Evolutionary conservation across 2,113 vertebrate species (phyloP), one percentile per base, ranked within the genome.

Genomic region (Periophthalmus modestus): DNA sequence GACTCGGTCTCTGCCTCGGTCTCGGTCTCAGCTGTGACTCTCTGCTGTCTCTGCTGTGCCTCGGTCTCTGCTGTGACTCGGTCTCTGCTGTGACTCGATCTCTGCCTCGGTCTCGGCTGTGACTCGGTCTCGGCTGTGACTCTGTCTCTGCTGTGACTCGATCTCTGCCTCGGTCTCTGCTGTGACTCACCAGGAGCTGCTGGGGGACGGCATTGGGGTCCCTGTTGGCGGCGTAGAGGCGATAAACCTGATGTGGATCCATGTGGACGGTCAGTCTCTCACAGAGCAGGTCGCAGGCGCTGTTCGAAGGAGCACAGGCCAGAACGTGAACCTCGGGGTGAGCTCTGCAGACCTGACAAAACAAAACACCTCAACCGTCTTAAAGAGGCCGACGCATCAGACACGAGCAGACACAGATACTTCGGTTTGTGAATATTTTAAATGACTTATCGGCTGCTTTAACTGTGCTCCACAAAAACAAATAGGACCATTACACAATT

Each of bases 231-330:
- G 96, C 96, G 0, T 95, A 92, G 19, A 98, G 71, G 18, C 96
- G 95, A 84, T 94, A 96, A 47, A 98, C 55, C 10, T 88, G 21
- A 21, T 88, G 68, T 11, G 75, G 82, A 7, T 94, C 84, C 4
- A 95, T 71, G 79, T 96, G 91, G 5, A 74, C 74, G 78, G 92
- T 73, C 66, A 99, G 90, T 19, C 92, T 90, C 88, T 97, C 93
- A 79, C 96, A 98, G 66, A 99, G 93, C 48, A 97, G 90, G 88
- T 99, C 96, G 7, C 95, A 88, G 0, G 97, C 96, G 0, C 94
- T 97, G 90, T 98, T 98, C 61, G 96, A 97, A 0, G 96, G 96
- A 0, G 97, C 95, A 7, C 97, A 98, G 76, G 95, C 96, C 81
- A 99, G 88, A 84, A 98, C 90, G 52, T 77, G 92, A 72, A 94